Evolutionary conservation across 2,888 invertebrate species (phyloP), one percentile per base, ranked within the genome.

Genomic region (Tineola bisselliella): DNA sequence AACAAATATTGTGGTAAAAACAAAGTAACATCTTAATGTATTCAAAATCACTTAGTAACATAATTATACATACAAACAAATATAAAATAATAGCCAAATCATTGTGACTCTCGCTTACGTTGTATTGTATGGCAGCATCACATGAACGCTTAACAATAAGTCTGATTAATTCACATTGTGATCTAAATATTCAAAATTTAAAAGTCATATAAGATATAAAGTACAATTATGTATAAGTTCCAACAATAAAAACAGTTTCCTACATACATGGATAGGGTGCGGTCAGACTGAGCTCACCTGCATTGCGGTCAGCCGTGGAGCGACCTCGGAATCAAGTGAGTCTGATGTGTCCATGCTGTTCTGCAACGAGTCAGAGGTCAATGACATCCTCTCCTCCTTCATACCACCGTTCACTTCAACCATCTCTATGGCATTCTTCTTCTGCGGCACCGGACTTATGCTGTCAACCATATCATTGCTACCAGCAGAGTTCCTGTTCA

Each of bases 261-360:
- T 56, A 56, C 56, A 56, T 56, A 56, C 5, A 12, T 38, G 10
- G 11, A 38, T 38, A 38, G n/a, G 48, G 30, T 10, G 31, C 31
- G 38, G 59, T 77, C 80, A 89, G 64, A 90, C 90, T 17, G 90
- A 89, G 70, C 89, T 90, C 66, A 90, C 89, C 83, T 90, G 90
- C 82, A 90, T 89, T 62, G 88, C 87, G 19, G 89, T 76, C 65
- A 87, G 84, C 11, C 89, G 78, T 3, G 88, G 80, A 43, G 89
- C 81, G 11, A 82, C 81, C 65, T 88, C 89, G 57, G 84, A 68
- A 62, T 89, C 88, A 66, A 88, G 66, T 0, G 88, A 86, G 67
- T 87, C 88, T 0, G 82, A 78, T 13, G 89, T 81, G 54, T 81
- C 74, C 66, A n/a, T n/a, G 3, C 12, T n/a, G 38, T 62, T 65